Base-by-base conservation (phyloP, 2,888 invertebrate genomes). In the Geotrupes spiniger region DNA sequence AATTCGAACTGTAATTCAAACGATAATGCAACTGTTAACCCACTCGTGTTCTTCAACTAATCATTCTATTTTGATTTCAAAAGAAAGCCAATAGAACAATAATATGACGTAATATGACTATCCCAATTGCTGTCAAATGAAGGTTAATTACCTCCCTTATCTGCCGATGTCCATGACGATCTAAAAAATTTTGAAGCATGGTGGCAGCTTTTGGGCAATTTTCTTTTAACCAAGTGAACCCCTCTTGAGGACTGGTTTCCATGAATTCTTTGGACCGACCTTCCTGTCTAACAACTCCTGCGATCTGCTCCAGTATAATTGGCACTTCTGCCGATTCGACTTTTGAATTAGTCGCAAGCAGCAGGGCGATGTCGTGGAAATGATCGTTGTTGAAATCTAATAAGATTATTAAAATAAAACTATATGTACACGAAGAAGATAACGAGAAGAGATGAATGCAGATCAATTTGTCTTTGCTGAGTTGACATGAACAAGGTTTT, bases 1-100 rank as follows among this genome's bases (percentile, higher is more conserved):
- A 88, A 62, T 61, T 88, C 86, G 59, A 90, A 80, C 85, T 90
- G n/a, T n/a, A n/a, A n/a, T n/a, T n/a, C n/a, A n/a, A n/a, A 64
- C 21, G 21, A 21, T 6, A 21, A 21, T 21, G 3, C 4, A 21
- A 21, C 4, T 21, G 6, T 21, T 21, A n/a, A n/a, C n/a, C n/a
- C n/a, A n/a, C n/a, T n/a, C n/a, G n/a, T n/a, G n/a, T n/a, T n/a
- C n/a, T n/a, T n/a, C n/a, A n/a, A n/a, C n/a, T n/a, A n/a, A n/a
- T n/a, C n/a, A n/a, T n/a, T n/a, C n/a, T n/a, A n/a, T n/a, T n/a
- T n/a, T n/a, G n/a, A n/a, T n/a, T n/a, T n/a, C n/a, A n/a, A n/a
- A n/a, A n/a, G n/a, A n/a, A n/a, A n/a, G n/a, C n/a, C n/a, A n/a
- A n/a, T n/a, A n/a, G n/a, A n/a, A n/a, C n/a, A n/a, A n/a, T n/a